Evolutionary conservation across 2,113 vertebrate species (phyloP).

Genomic region (Zosterops lateralis): DNA sequence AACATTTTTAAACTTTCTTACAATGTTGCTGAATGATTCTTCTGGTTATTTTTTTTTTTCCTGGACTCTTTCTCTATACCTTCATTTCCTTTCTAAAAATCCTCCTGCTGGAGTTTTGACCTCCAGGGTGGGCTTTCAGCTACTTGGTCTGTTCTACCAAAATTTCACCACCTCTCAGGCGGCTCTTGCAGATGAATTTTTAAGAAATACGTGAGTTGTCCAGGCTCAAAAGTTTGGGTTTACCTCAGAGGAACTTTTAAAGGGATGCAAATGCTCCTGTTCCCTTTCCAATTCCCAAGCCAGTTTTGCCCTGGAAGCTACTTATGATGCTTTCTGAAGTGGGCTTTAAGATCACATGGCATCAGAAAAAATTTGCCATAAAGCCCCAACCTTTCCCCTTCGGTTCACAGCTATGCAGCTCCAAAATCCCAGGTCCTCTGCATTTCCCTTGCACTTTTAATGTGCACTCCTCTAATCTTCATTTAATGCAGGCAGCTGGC

Average conservation of each 20-base stretch:
- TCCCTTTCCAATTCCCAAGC: not conserved
- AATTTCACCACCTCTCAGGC: not conserved
- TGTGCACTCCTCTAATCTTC: slow-evolving; percentile 78
- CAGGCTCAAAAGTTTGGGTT: not conserved
- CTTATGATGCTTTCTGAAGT: slow-evolving; percentile 16
- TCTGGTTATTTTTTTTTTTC: not conserved
- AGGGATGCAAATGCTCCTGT: not conserved
- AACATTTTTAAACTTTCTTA: not conserved
- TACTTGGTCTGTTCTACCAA: not conserved
- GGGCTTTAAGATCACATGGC: slow-evolving; percentile 71
- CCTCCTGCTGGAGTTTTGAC: not conserved
- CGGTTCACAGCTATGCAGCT: slow-evolving; percentile 73
- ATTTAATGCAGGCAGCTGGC: slow-evolving; percentile 84
- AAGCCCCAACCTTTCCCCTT: slow-evolving; percentile 74
- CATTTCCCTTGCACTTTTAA: slow-evolving; percentile 51
- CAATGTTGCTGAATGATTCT: not conserved
- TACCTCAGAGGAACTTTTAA: not conserved
- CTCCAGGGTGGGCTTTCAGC: not conserved
- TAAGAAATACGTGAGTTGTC: rapidly evolving
- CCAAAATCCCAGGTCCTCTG: slow-evolving; percentile 69
- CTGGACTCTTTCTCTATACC: not conserved
- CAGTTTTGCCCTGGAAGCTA: not conserved
- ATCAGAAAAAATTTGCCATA: slow-evolving; percentile 65
- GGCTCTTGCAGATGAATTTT: not conserved
- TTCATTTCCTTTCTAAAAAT: not conserved